A percentile compares a stretch with the other conserved stretches of the same genome.
phyloP scores from a whole-genome alignment of 2,113 vertebrate species.

The Setophaga kirtlandii region DNA sequence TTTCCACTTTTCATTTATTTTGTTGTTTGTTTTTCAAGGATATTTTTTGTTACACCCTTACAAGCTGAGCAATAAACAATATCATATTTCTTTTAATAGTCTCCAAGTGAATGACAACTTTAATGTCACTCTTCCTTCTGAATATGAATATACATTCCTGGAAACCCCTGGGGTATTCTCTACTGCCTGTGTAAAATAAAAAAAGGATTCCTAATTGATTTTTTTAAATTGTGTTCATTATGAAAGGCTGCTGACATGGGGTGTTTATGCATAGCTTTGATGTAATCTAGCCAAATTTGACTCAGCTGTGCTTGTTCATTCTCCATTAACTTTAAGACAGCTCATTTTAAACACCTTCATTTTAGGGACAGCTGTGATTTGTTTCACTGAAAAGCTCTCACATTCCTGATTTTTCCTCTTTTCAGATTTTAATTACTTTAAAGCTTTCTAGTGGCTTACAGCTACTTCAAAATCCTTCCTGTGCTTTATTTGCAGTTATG shows the following conservation, averaged over 20 bases:
- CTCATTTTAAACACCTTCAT: not conserved
- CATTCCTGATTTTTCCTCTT: not conserved
- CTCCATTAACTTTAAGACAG: not conserved
- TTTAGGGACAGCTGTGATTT: not conserved
- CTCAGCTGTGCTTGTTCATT: not conserved
- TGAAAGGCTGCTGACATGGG: not conserved
- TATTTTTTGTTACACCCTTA: not conserved
- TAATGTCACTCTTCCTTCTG: not conserved
- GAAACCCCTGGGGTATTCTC: not conserved
- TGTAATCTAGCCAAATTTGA: not conserved
- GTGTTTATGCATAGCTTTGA: not conserved
- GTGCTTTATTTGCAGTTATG: not conserved
- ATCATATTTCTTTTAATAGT: not conserved
- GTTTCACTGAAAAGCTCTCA: slow-evolving; percentile 1
- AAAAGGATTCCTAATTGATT: not conserved
- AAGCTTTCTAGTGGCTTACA: not conserved
- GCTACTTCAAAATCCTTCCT: not conserved
- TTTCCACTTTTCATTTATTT: not conserved
- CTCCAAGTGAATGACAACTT: not conserved
- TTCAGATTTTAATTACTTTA: not conserved
- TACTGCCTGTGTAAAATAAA: not conserved
- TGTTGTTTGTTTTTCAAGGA: not conserved
- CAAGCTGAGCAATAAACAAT: not conserved
- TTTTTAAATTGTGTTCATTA: not conserved
- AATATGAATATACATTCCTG: not conserved